Evolutionary conservation across 2,888 invertebrate genomes (phyloP).

Genomic region (Trichacis sp.): DNA sequence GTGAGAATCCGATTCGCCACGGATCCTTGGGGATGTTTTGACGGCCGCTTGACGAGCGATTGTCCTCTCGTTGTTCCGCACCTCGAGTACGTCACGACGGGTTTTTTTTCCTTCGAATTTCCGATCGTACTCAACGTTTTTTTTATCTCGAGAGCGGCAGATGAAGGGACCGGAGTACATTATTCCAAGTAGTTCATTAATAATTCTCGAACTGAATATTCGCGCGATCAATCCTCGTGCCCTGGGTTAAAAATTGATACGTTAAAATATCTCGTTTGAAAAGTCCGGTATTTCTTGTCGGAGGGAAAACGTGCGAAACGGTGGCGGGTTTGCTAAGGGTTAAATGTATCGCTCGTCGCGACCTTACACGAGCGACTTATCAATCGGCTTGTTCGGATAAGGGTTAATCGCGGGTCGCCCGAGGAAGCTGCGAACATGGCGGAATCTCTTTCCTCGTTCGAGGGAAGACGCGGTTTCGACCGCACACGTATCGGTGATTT

Average conservation of each 20-base stretch:
- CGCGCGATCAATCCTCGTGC: neutral
- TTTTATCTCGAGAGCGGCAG: slow-evolving; percentile 18
- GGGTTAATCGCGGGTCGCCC: slow-evolving; percentile 43
- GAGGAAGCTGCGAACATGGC: slow-evolving; percentile 25
- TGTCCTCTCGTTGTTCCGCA: slow-evolving; percentile 49
- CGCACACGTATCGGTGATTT: slow-evolving; percentile 50
- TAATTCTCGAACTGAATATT: slow-evolving; percentile 17
- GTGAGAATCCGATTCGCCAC: slow-evolving; percentile 63
- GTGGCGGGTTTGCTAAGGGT: neutral
- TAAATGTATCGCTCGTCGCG: neutral
- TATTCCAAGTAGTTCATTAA: slow-evolving; percentile 32
- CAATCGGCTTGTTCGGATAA: slow-evolving; percentile 42
- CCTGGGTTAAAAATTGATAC: neutral
- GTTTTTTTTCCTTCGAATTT: slow-evolving; percentile 24
- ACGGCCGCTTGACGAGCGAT: slow-evolving; percentile 67
- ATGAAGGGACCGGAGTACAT: slow-evolving; percentile 26
- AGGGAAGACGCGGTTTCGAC: slow-evolving; percentile 48
- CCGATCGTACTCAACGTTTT: slow-evolving; percentile 12
- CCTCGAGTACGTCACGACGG: slow-evolving; percentile 31
- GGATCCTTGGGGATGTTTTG: slow-evolving; percentile 68
- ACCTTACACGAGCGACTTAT: slow-evolving; percentile 25
- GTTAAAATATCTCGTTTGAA: too few relatives aligned
- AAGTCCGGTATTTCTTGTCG: too few relatives aligned
- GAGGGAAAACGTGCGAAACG: too few relatives aligned
- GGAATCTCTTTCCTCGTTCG: slow-evolving; percentile 27